Percentiles rank a stretch among this genome's conserved stretches.
Evolutionary conservation across 2,113 vertebrate species (phyloP).

Genomic region (Hemibates koningsi): DNA sequence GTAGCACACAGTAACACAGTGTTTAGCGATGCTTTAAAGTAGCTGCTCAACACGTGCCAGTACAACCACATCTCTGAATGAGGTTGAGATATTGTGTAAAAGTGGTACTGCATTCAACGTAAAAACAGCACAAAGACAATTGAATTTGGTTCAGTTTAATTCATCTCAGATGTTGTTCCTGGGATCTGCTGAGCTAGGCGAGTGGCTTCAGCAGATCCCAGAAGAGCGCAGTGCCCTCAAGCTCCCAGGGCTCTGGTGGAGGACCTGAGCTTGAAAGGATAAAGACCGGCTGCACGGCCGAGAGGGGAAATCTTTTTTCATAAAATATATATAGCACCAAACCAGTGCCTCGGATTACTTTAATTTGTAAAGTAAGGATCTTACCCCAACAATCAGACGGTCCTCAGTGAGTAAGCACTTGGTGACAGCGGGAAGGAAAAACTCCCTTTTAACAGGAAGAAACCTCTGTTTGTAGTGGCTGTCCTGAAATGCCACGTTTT

Average conservation of each 20-base stretch:
- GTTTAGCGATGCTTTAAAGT: background rate
- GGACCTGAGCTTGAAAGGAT: background rate
- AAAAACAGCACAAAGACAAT: background rate
- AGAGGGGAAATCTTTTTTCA: background rate
- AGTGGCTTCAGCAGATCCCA: background rate
- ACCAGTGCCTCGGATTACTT: background rate
- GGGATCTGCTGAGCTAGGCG: background rate
- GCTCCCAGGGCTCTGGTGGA: background rate
- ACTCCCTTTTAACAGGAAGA: background rate
- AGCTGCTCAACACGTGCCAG: background rate
- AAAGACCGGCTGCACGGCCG: fast-evolving
- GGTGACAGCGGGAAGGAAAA: background rate
- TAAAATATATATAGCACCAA: background rate
- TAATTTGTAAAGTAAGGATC: background rate
- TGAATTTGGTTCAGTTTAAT: background rate
- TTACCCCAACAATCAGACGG: background rate
- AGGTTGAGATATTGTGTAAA: background rate
- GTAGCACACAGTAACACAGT: background rate
- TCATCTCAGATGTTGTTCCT: background rate
- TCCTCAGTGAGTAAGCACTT: background rate
- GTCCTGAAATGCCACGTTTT: background rate
- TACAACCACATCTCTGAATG: background rate
- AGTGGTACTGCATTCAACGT: background rate
- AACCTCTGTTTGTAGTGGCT: background rate
- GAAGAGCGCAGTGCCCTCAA: background rate